Base-by-base conservation (phyloP, 2,888 invertebrate species). In the Baccha elongata region DNA sequence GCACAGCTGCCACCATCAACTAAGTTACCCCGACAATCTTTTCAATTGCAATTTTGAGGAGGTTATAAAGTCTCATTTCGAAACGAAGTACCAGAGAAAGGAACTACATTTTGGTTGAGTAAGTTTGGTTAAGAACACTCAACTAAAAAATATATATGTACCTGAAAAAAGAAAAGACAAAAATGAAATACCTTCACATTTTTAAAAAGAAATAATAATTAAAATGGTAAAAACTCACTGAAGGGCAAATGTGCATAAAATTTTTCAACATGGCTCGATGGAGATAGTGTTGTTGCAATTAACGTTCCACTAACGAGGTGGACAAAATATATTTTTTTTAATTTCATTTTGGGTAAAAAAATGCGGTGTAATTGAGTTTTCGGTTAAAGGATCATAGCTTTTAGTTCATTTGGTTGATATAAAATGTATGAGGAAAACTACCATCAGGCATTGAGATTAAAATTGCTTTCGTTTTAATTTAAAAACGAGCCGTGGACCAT, bases 11-110 rank as follows among this genome's bases (percentile, higher is more conserved):
- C n/a, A 10, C 3, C 29, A 8, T 23, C 23, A 10, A 40, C 40
- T 19, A 55, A n/a, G 19, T 3, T 55, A 37, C 21, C 55, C 37
- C 71, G 40, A 60, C 67, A 62, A 68, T 78, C 67, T 67, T 76
- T 81, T 76, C 71, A 72, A 55, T 72, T 76, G 72, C 67, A 72
- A 72, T 81, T 76, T 62, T 15, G 44, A 65, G 58, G 48, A 75
- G 37, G 44, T 32, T 40, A 21, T 53, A 35, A n/a, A 60, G 60
- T 13, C 19, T 44, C 19, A 19, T 37, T 40, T 58, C 29, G 13
- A 26, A 44, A 44, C 13, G 23, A 60, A 60, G 42, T 60, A 60
- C 26, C 32, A 29, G 8, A 60, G 29, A n/a, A 60, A 19, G 32
- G 17, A 67, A 67, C 58, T 55, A 32, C 19, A 32, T n/a, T 23